Base-by-base conservation (phyloP, 1,140 invertebrate genomes). In the Yoshiicerus persimilis region DNA sequence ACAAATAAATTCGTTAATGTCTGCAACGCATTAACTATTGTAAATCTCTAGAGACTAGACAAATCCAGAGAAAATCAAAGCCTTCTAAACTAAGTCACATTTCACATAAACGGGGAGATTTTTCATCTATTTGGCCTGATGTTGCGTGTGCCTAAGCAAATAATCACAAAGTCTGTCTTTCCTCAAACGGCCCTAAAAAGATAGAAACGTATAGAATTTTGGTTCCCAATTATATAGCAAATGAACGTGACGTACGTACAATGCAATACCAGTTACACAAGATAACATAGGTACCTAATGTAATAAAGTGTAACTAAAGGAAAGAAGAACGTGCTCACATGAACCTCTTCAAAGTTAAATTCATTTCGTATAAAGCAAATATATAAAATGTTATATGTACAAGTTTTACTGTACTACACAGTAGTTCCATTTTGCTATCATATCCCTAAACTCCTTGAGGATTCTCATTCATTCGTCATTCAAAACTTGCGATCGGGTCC, bases 401-500 rank as follows among this genome's bases (percentile, higher is more conserved):
- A n/a, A 70, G 66, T 70, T 30, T 70, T 25, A 27, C 25, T 27
- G 4, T 70, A 70, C 30, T 4, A 13, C 13, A 70, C 6, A 5
- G n/a, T 56, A 56, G n/a, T n/a, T 4, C 16, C 5, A 16, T 56
- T n/a, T 56, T n/a, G 47, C 16, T 56, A 56, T n/a, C n/a, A 47
- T 30, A 70, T 30, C 13, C 64, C 2, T 30, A 9, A 30, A 6
- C 9, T 27, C 27, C 64, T 4, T 11, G 25, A 70, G 27, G 30
- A 70, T 80, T 80, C n/a, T 32, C 32, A 80, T 80, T 80, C 75
- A 80, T 80, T 80, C 75, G 20, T 80, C 75, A 80, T 80, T 80
- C 75, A 80, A 80, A 80, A 36, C 27, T 30, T 56, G 47, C 5
- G 47, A 56, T 56, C 20, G 16, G 20, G 47, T 56, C 47, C 47